These are phyloP conservation scores for Heptranchias perlo DNA, from an alignment of 2,113 vertebrate genomes.

Conservation along the genomic window DNA sequence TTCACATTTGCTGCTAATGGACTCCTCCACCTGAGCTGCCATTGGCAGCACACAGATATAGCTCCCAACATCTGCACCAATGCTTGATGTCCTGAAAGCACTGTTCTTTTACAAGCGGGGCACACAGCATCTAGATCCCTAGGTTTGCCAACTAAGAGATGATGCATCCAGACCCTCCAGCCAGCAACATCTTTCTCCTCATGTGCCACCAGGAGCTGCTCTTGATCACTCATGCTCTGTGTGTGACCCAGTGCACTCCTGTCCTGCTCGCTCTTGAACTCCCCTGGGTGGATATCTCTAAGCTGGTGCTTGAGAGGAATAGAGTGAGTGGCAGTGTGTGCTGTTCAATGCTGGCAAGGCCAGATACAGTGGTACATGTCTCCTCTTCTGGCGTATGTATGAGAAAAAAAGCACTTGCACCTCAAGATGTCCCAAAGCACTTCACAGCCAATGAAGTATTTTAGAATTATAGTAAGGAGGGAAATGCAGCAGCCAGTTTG, in stretches of 20 bases:
- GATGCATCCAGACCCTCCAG: not conserved
- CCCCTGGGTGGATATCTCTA: not conserved
- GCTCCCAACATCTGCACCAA: not conserved
- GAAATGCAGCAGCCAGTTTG: not conserved
- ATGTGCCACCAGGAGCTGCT: not conserved
- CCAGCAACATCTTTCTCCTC: not conserved
- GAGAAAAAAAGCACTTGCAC: not conserved
- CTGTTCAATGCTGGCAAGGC: not conserved
- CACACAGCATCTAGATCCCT: not conserved
- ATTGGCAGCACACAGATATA: not conserved
- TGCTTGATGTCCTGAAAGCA: not conserved
- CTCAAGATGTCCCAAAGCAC: not conserved
- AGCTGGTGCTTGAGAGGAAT: not conserved
- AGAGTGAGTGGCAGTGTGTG: not conserved
- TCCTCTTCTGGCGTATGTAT: not conserved
- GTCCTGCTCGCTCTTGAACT: not conserved
- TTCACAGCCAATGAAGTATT: not conserved
- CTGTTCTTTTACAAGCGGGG: not conserved
- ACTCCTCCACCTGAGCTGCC: not conserved
- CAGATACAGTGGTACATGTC: not conserved
- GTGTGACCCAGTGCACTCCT: not conserved
- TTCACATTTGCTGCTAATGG: not conserved
- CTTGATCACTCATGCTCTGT: not conserved
- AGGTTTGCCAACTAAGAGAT: not conserved
- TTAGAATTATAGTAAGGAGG: not conserved